A percentile compares a stretch with the other conserved stretches of the same genome.
These are phyloP conservation scores for Probosciger aterrimus DNA, from an alignment of 2,113 vertebrate genomes.

Conservation along the genomic window DNA sequence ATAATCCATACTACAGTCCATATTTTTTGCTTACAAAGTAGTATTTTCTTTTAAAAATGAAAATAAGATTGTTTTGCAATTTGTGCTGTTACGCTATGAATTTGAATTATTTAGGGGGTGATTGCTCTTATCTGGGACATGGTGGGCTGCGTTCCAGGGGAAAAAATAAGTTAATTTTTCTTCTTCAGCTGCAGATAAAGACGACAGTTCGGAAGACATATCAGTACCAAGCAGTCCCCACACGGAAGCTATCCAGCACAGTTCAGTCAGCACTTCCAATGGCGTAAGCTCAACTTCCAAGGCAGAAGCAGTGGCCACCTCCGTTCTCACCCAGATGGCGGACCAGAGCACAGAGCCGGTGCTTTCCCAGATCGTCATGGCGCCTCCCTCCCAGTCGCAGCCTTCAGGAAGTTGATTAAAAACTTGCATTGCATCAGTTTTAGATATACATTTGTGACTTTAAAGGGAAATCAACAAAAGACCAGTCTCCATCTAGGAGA, in stretches of 20 bases:
- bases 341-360: slow-evolving; percentile 90
- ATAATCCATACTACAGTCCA: background rate
- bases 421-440: slow-evolving; percentile 62
- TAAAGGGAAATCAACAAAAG: slow-evolving; percentile 78
- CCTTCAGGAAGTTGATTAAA: slow-evolving; percentile 92
- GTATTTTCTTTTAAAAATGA: background rate
- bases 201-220: slow-evolving; percentile 94
- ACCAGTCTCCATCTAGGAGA: slow-evolving; percentile 81
- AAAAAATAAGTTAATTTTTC: background rate
- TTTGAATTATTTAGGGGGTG: background rate
- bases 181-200: slow-evolving; percentile 86
- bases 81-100: background rate
- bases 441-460: slow-evolving; percentile 75
- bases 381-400: slow-evolving; percentile 81
- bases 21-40: background rate
- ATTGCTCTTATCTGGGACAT: accelerated
- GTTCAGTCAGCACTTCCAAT: slow-evolving; percentile 97
- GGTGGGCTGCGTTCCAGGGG: background rate
- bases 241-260: slow-evolving; percentile 94
- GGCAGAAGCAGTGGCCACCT: slow-evolving; percentile 78
- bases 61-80: background rate
- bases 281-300: slow-evolving; percentile 89
- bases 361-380: slow-evolving; percentile 76
- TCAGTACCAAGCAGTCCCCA: slow-evolving; percentile 93
- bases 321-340: slow-evolving; percentile 80